phyloP scores from a whole-genome alignment of 2,888 invertebrate species.

The Zelleria hepariella region DNA sequence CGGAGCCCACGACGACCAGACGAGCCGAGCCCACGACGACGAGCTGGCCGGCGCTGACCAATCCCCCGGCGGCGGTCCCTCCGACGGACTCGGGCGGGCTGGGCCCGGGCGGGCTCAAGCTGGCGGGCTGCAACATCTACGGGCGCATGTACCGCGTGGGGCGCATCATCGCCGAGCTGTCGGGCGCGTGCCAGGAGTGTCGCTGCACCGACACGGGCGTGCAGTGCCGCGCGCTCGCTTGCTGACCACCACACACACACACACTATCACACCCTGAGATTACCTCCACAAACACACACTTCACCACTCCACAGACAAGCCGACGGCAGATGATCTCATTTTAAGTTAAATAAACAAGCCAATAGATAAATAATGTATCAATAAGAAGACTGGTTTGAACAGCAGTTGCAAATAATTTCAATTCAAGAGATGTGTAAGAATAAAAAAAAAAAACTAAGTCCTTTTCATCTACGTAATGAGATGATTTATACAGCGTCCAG shows the following conservation, averaged over 20 bases:
- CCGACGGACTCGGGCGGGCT: constrained; percentile 16
- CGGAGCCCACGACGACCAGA: constrained; percentile 21
- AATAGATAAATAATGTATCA: no score
- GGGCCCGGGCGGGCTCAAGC: constrained; percentile 75
- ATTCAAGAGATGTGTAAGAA: no score
- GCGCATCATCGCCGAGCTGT: constrained; percentile 84
- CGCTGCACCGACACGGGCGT: constrained; percentile 90
- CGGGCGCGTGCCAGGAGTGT: constrained; percentile 86
- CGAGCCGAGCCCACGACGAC: constrained; percentile 21
- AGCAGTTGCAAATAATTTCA: no score
- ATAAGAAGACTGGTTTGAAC: no score
- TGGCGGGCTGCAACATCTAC: constrained; percentile 92
- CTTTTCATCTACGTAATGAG: no score
- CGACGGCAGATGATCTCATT: constrained; percentile 2
- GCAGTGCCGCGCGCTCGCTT: constrained; percentile 79
- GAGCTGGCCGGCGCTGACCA: not conserved
- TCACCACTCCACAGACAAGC: not conserved
- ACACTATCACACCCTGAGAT: not conserved
- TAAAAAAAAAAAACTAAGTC: no score
- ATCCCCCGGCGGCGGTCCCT: not conserved
- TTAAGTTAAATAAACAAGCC: not conserved
- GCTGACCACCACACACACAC: constrained; percentile 30
- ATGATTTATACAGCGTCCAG: no score
- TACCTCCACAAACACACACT: not conserved
- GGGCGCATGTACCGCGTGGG: constrained; percentile 90